phyloP scores from a whole-genome alignment of 2,888 invertebrate genomes.

The Galeopsomyia nigrocyanea region DNA sequence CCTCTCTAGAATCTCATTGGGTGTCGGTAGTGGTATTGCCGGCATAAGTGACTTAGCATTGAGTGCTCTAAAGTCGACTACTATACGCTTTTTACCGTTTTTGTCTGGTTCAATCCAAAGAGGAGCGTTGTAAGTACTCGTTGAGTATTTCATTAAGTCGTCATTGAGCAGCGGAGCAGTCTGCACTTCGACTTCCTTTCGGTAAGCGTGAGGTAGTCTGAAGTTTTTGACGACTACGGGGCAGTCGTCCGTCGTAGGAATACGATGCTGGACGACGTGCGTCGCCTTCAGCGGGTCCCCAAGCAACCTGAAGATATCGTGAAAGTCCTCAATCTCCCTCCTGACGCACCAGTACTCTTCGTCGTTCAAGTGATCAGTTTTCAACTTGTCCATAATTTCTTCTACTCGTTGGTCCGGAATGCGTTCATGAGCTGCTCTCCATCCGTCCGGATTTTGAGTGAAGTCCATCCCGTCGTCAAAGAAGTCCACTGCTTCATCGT shows the following conservation, averaged over 20 bases:
- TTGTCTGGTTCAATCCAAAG: conserved; percentile 61
- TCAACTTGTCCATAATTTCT: not conserved
- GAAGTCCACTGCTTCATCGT: conserved; percentile 18
- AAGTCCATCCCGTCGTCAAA: too few relatives aligned
- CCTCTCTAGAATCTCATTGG: conserved; percentile 54
- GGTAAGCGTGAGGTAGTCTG: conserved; percentile 43
- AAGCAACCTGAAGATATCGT: conserved; percentile 46
- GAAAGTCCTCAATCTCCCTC: not conserved
- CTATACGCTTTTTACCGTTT: conserved; percentile 47
- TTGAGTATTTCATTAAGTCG: conserved; percentile 53
- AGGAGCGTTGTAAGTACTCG: conserved; percentile 59
- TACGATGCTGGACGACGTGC: conserved; percentile 37
- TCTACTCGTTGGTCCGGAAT: not conserved
- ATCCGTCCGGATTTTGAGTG: too few relatives aligned
- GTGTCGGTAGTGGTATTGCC: conserved; percentile 55
- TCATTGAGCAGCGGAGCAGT: conserved; percentile 51
- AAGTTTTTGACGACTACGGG: conserved; percentile 47
- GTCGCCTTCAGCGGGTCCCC: conserved; percentile 45
- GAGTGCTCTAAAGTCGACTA: conserved; percentile 54
- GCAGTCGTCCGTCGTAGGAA: conserved; percentile 22
- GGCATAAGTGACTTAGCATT: conserved; percentile 56
- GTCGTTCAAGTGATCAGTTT: conserved; percentile 33
- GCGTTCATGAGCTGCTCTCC: not conserved
- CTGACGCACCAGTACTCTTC: conserved; percentile 20
- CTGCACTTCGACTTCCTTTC: conserved; percentile 46